phyloP scores from a whole-genome alignment of 2,113 vertebrate species.

The Prionailurus bengalensis region DNA sequence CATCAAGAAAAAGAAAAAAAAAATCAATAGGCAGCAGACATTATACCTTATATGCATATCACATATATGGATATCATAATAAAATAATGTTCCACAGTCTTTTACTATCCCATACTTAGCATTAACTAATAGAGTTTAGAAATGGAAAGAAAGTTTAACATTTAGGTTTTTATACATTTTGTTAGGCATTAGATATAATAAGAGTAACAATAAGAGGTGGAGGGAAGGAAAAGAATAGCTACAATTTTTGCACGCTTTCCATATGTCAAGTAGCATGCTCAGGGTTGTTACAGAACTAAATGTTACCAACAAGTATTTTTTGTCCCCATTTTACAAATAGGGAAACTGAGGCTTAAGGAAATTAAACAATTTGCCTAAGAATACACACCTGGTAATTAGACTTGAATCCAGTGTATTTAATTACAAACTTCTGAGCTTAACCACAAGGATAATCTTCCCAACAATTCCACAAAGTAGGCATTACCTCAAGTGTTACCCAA shows the following conservation, averaged over 20 bases:
- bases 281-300: background rate
- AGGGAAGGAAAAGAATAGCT: background rate
- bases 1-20: background rate
- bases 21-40: background rate
- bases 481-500: background rate
- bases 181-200: background rate
- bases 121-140: conserved; percentile 6
- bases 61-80: background rate
- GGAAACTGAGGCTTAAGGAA: background rate
- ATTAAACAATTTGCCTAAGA: background rate
- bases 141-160: background rate
- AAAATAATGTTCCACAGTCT: background rate
- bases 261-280: background rate
- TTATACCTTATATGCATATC: background rate
- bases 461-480: background rate
- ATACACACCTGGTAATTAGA: background rate
- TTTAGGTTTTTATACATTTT: background rate
- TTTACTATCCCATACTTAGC: background rate
- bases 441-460: background rate
- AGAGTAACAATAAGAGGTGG: background rate
- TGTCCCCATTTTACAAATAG: background rate
- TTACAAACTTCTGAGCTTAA: background rate
- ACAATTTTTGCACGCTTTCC: background rate
- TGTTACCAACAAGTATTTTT: background rate
- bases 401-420: background rate